Conservation (phyloP, 2,797 vertebrate genomes). For the Podargus strigoides region DNA sequence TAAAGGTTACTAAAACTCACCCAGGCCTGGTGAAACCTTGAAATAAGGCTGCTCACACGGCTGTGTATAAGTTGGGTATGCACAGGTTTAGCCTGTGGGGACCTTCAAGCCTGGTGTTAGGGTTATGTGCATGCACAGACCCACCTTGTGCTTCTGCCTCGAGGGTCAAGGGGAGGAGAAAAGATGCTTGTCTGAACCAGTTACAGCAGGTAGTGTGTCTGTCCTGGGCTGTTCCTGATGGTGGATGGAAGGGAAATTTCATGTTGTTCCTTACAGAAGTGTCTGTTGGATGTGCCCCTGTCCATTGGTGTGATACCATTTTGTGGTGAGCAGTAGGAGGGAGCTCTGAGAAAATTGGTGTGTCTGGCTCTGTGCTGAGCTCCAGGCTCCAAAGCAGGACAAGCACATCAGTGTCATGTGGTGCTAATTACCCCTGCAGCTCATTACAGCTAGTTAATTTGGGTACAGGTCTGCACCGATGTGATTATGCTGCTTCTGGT, state of each 20-base stretch:
- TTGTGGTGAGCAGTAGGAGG: not conserved
- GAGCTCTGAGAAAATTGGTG: not conserved
- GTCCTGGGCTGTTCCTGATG: not conserved
- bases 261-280: not conserved
- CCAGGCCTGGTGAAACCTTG: not conserved
- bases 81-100: not conserved
- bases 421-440: not conserved
- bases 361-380: not conserved
- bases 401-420: not conserved
- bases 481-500: not conserved
- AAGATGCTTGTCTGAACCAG: not conserved
- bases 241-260: not conserved
- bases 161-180: not conserved
- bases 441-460: not conserved
- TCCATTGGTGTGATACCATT: not conserved
- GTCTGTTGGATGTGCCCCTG: not conserved
- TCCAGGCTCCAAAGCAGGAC: not conserved
- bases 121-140: rapidly evolving
- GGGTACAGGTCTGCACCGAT: not conserved
- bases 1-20: not conserved
- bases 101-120: not conserved
- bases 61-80: not conserved
- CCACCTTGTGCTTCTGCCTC: not conserved
- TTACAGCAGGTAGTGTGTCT: not conserved
- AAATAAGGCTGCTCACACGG: not conserved